Percentiles rank a stretch among this genome's conserved stretches.
Evolutionary conservation across 2,888 invertebrate genomes (phyloP).

Genomic region (Trypoxylon attenuatum): DNA sequence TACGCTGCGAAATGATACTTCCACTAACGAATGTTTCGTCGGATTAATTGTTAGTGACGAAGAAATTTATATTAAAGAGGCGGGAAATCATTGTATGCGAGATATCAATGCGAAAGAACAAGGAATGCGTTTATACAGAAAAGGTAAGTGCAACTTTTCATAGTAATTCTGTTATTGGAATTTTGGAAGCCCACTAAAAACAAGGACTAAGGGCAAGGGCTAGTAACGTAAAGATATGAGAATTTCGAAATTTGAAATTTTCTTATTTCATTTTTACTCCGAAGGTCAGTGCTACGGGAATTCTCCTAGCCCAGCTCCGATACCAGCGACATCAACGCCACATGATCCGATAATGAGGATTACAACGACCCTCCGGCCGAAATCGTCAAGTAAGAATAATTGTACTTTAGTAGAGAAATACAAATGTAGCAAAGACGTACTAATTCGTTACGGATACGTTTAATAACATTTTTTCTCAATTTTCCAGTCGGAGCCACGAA

Average conservation of each 20-base stretch:
- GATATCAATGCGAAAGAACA: slow-evolving; percentile 77
- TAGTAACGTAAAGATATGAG: no score
- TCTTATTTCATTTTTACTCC: no score
- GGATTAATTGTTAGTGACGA: slow-evolving; percentile 78
- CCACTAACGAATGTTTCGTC: slow-evolving; percentile 81
- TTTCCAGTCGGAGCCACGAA: slow-evolving; percentile 28
- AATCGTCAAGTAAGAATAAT: slow-evolving; percentile 49
- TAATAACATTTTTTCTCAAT: background rate
- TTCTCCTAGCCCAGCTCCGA: slow-evolving; percentile 72
- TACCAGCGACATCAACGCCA: slow-evolving; percentile 63
- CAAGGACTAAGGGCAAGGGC: no score
- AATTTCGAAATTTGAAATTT: no score
- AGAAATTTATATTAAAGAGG: slow-evolving; percentile 81
- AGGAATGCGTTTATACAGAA: slow-evolving; percentile 80
- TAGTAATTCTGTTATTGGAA: no score
- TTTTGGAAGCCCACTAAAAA: no score
- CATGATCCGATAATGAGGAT: slow-evolving; percentile 67
- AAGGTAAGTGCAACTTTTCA: no score
- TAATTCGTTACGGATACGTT: background rate
- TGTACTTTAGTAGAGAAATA: background rate
- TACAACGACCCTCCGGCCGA: slow-evolving; percentile 60
- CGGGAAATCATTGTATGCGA: slow-evolving; percentile 80
- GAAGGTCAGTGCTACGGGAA: slow-evolving; percentile 72
- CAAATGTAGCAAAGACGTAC: background rate
- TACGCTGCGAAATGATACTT: slow-evolving; percentile 79